Conservation (phyloP, 1,140 invertebrate species). For the Hermatobates lingyangjiaoensis region DNA sequence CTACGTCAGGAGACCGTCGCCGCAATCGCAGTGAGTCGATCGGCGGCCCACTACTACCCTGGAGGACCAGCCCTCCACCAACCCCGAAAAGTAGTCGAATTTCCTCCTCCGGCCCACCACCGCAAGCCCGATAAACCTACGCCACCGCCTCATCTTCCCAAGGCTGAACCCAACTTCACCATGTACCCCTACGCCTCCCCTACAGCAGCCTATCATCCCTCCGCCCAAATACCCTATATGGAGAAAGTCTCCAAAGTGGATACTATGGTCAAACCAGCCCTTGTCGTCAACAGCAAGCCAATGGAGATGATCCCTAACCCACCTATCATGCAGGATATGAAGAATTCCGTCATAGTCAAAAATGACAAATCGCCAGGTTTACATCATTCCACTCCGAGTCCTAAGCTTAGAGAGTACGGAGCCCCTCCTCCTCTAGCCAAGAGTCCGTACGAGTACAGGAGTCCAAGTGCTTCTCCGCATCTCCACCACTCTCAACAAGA, state of each 20-base stretch:
- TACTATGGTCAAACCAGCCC: slow-evolving; percentile 23
- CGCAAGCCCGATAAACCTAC: slow-evolving; percentile 10
- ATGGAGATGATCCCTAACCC: slow-evolving; percentile 36
- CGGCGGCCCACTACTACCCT: slow-evolving; percentile 1
- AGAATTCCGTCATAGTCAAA: slow-evolving; percentile 58
- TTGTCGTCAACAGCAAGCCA: slow-evolving; percentile 24
- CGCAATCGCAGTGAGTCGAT: slow-evolving; percentile 5
- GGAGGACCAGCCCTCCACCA: slow-evolving; percentile 1
- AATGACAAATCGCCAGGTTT: slow-evolving; percentile 41
- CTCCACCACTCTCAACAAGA: slow-evolving; percentile 10
- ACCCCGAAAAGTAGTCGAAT: slow-evolving; percentile 25
- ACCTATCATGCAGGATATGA: slow-evolving; percentile 39
- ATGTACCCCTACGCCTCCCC: slow-evolving; percentile 43
- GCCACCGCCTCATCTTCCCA: slow-evolving; percentile 29
- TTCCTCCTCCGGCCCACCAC: slow-evolving; percentile 33
- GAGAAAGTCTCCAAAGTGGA: no score
- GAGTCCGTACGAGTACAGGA: slow-evolving; percentile 32
- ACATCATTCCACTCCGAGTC: slow-evolving; percentile 38
- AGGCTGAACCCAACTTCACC: slow-evolving; percentile 52
- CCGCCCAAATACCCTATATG: slow-evolving; percentile 29
- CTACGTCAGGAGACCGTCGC: slow-evolving; percentile 5
- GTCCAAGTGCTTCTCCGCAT: slow-evolving; percentile 31
- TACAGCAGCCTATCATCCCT: slow-evolving; percentile 29
- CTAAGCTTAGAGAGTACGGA: slow-evolving; percentile 34
- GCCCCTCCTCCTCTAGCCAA: slow-evolving; percentile 33